Evolutionary conservation across 2,113 vertebrate genomes (phyloP).

Genomic region (Phocoena phocoena): DNA sequence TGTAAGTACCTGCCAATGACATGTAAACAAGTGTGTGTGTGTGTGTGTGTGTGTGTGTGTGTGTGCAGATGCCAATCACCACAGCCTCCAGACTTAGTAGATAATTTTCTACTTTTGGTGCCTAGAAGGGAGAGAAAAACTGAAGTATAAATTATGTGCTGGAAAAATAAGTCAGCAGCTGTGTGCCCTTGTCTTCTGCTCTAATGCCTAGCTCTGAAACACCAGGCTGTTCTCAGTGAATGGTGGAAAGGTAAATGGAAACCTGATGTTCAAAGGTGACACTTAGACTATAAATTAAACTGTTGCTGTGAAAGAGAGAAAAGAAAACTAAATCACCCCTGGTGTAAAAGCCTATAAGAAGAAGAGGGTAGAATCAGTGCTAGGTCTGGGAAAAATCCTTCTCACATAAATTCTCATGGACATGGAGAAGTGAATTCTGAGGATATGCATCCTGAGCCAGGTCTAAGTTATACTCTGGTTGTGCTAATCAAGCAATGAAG

Average conservation of each 20-base stretch:
- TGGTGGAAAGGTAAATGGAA: slow-evolving; percentile 62
- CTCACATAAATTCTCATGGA: not conserved
- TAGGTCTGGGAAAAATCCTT: not conserved
- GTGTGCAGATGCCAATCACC: not conserved
- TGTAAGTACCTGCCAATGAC: not conserved
- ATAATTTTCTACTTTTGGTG: not conserved
- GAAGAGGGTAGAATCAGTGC: not conserved
- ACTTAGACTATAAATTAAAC: slow-evolving; percentile 55
- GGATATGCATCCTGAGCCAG: not conserved
- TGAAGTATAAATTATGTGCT: not conserved
- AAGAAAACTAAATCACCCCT: not conserved
- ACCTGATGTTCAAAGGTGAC: slow-evolving; percentile 73
- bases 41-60: no score
- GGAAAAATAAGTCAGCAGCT: slow-evolving; percentile 52
- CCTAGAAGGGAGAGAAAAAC: not conserved
- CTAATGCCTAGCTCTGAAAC: slow-evolving; percentile 46
- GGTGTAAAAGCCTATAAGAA: not conserved
- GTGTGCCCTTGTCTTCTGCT: slow-evolving; percentile 41
- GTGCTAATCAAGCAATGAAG: not conserved
- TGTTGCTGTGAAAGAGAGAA: slow-evolving; percentile 2
- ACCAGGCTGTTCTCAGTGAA: slow-evolving; percentile 19
- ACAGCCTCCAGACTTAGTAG: not conserved
- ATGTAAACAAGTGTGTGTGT: not conserved
- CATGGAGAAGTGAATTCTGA: not conserved
- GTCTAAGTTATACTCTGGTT: not conserved